Evolutionary conservation across 2,888 invertebrate genomes (phyloP).

Genomic region (Idaea aversata): DNA sequence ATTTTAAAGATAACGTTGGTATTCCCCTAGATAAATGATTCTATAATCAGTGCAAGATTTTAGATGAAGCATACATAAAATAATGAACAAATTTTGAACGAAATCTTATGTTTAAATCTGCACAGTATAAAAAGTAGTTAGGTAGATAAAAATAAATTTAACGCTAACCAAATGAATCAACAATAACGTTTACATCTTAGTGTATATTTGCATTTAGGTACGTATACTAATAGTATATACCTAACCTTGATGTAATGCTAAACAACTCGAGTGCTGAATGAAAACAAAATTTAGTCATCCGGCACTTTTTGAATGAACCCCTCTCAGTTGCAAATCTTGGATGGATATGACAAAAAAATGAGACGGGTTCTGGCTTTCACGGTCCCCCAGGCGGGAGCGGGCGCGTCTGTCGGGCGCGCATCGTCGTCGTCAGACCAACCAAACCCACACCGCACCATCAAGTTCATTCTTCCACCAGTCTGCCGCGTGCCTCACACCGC

Average conservation of each 20-base stretch:
- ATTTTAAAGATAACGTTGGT: too few species aligned
- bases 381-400: constrained; percentile 51
- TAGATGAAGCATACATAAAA: too few species aligned
- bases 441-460: constrained; percentile 25
- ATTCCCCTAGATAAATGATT: too few species aligned
- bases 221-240: constrained; percentile 2
- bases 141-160: not conserved
- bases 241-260: constrained; percentile 12
- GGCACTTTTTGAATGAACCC: constrained; percentile 49
- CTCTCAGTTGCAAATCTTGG: constrained; percentile 67
- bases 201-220: not conserved
- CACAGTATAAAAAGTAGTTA: not conserved
- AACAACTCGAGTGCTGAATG: constrained; percentile 6
- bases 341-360: constrained; percentile 69
- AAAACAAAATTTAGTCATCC: not conserved
- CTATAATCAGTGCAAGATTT: too few species aligned
- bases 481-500: constrained; percentile 56
- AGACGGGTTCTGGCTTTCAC: constrained; percentile 63
- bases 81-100: too few species aligned
- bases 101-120: not conserved
- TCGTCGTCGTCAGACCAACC: constrained; percentile 20
- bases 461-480: constrained; percentile 40
- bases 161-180: not conserved
- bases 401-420: constrained; percentile 25
- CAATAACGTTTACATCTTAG: not conserved